These are phyloP conservation scores for Hypocryptadius cinnamomeus DNA, from an alignment of 2,113 vertebrate genomes.

Conservation along the genomic window DNA sequence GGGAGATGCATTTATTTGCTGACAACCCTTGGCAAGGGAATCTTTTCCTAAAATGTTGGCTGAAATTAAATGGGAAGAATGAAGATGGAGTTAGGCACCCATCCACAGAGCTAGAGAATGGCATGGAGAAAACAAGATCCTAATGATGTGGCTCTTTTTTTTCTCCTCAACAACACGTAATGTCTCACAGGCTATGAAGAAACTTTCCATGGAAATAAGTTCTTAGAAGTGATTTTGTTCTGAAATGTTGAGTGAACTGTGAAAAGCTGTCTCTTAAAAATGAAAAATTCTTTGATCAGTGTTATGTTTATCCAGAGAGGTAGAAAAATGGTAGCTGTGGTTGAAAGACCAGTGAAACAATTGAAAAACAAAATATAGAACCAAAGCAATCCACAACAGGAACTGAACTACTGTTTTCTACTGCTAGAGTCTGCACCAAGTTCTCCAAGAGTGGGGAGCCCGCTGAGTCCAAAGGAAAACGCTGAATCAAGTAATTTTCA, in stretches of 20 bases:
- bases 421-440: slow-evolving; percentile 73
- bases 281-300: not conserved
- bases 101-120: not conserved
- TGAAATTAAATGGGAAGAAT: not conserved
- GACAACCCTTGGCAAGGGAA: not conserved
- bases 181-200: not conserved
- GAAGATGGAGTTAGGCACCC: not conserved
- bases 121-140: not conserved
- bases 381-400: not conserved
- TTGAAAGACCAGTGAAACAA: not conserved
- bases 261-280: not conserved
- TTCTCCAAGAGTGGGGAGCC: slow-evolving; percentile 70
- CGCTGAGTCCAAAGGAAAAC: slow-evolving; percentile 41
- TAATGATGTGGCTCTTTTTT: not conserved
- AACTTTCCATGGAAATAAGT: not conserved
- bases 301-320: not conserved
- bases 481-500: slow-evolving; percentile 66
- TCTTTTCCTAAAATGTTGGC: not conserved
- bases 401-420: slow-evolving; percentile 49
- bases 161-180: not conserved
- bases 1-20: not conserved
- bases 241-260: not conserved
- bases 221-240: not conserved
- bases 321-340: not conserved
- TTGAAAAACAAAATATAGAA: not conserved